A percentile compares a stretch with the other conserved stretches of the same genome.
Evolutionary conservation across 1,140 invertebrate genomes (phyloP).

Genomic region (Heliconius nattereri): DNA sequence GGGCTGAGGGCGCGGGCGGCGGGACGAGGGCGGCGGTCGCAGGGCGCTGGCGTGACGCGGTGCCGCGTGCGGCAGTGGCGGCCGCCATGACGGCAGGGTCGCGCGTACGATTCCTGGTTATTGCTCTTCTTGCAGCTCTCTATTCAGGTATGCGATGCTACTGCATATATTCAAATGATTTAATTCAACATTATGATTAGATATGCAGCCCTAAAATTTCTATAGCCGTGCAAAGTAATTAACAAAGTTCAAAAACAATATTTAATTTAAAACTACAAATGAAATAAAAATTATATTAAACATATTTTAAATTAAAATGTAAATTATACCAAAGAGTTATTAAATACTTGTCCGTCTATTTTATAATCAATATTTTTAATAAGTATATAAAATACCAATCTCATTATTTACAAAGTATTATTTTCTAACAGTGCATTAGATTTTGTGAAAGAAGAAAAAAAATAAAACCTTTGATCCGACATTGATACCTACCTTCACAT

Average conservation of each 20-base stretch:
- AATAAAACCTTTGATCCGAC: not conserved
- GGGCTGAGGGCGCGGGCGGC: constrained; percentile 32
- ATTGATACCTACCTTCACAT: constrained; percentile 26
- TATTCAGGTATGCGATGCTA: constrained; percentile 65
- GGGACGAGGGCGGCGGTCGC: constrained; percentile 33
- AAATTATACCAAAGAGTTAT: not conserved
- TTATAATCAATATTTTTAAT: too few species aligned
- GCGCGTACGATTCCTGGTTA: constrained; percentile 60
- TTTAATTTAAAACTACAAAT: not conserved
- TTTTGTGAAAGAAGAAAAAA: not conserved
- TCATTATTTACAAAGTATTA: too few species aligned
- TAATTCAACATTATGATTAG: not conserved
- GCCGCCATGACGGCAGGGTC: constrained; percentile 68
- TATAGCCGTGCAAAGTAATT: not conserved
- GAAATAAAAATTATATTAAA: not conserved
- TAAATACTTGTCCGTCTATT: not conserved
- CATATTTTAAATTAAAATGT: not conserved
- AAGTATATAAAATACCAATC: too few species aligned
- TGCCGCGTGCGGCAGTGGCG: constrained; percentile 57
- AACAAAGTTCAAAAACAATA: not conserved
- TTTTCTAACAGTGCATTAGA: not conserved
- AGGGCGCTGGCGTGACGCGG: constrained; percentile 36
- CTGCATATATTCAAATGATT: not conserved
- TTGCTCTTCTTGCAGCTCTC: constrained; percentile 60
- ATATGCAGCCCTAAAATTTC: not conserved